Conservation (phyloP, 2,888 invertebrate genomes). For the Alcis repandata region DNA sequence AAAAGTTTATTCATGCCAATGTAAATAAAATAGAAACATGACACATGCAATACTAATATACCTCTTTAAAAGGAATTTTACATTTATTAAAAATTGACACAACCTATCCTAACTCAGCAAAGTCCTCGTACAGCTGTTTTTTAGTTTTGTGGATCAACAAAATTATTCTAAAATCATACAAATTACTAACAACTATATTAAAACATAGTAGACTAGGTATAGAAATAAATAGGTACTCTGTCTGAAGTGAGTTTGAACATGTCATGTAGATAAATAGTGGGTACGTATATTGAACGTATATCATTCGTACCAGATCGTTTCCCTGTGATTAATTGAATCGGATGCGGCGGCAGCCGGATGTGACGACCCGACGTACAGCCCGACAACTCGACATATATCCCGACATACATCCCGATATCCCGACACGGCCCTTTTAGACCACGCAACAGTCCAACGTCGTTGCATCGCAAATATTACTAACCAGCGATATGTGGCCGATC, state of each 20-base stretch:
- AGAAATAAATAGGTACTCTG: too few relatives aligned
- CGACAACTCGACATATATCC: slow-evolving; percentile 38
- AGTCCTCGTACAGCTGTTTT: too few relatives aligned
- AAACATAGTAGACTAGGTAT: too few relatives aligned
- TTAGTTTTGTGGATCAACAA: too few relatives aligned
- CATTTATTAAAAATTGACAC: too few relatives aligned
- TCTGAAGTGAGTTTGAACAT: background rate
- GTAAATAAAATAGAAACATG: too few relatives aligned
- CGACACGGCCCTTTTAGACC: slow-evolving; percentile 65
- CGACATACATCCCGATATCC: slow-evolving; percentile 39
- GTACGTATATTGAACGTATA: slow-evolving; percentile 14
- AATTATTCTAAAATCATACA: too few relatives aligned
- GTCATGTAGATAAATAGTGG: background rate
- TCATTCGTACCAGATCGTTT: slow-evolving; percentile 57
- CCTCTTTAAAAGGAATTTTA: too few relatives aligned
- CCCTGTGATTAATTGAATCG: slow-evolving; percentile 81
- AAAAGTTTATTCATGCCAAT: too few relatives aligned
- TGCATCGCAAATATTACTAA: slow-evolving; percentile 22
- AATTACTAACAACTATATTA: too few relatives aligned
- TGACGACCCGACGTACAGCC: slow-evolving; percentile 57
- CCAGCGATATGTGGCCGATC: background rate
- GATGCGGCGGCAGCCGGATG: slow-evolving; percentile 71
- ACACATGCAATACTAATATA: too few relatives aligned
- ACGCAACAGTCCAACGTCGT: slow-evolving; percentile 36
- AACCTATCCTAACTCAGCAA: too few relatives aligned